Evolutionary conservation across 2,113 vertebrate species (phyloP).

Genomic region (Anser cygnoides): DNA sequence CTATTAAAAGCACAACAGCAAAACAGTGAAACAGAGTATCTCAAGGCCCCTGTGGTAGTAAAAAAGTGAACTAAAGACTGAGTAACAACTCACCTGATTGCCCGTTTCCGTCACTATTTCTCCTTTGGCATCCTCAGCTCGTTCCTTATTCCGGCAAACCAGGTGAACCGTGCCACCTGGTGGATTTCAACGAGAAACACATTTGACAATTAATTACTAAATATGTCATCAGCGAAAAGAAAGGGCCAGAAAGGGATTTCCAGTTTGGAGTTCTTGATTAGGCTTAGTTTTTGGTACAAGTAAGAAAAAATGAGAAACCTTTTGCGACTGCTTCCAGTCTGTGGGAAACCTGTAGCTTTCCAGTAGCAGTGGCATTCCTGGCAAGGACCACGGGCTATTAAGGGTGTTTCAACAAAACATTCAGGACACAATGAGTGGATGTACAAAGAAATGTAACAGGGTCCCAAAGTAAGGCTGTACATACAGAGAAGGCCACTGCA

Average conservation of each 20-base stretch:
- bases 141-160: slow-evolving; percentile 80
- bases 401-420: neutral
- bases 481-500: neutral
- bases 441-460: neutral
- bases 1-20: neutral
- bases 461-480: accelerated
- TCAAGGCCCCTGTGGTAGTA: neutral
- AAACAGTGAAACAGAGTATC: neutral
- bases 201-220: neutral
- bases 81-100: slow-evolving; percentile 73
- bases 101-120: slow-evolving; percentile 80
- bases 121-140: slow-evolving; percentile 78
- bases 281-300: neutral
- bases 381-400: neutral
- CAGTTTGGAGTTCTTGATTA: neutral
- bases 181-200: slow-evolving; percentile 35
- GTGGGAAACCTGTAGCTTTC: neutral
- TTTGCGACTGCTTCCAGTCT: too few relatives aligned
- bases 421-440: neutral
- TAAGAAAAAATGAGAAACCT: neutral
- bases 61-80: neutral
- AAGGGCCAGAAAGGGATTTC: neutral
- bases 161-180: slow-evolving; percentile 88
- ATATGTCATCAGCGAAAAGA: neutral
- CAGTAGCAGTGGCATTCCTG: neutral